Evolutionary conservation across 2,888 invertebrate species (phyloP), one percentile per base, ranked within the genome.

Genomic region (Heliconius cydno): DNA sequence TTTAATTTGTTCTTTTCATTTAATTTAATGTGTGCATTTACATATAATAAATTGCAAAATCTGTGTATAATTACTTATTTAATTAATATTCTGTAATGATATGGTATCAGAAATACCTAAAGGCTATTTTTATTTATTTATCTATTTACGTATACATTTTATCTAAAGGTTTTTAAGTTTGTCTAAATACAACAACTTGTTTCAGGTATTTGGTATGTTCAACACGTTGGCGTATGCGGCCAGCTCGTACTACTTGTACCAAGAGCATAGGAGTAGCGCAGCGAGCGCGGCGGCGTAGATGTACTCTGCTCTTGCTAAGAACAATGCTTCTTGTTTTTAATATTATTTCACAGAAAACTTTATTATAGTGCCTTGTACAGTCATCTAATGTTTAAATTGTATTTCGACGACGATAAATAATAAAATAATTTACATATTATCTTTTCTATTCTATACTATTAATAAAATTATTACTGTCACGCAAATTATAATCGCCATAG

Each of bases 151-250:
- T 28, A 30, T 30, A 63, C 3, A 15, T 65, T 15, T 65, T 15
- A 25, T 65, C 28, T 65, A 28, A 28, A 65, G 1, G 7, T 28
- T 15, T 28, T 28, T 2, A n/a, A 63, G n/a, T 9, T 67, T 34
- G 7, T 67, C 67, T 67, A 67, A 34, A 30, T 34, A 68, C 13
- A 38, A 67, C 5, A n/a, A 65, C 46, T 19, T 46, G 9, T 94
- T 83, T 22, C 93, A 98, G 97, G 96, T 97, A 76, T 98, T 98
- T 88, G 98, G 98, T 80, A 90, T 98, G 66, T 96, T 98, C 92
- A 98, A 98, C 92, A 97, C 97, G 71, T 86, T 97, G 77, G 98
- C 97, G 38, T 98, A 98, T 87, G 97, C 96, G 60, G 96, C 96
- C 81, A 98, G 97, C 84, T 93, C 97, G 41, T 98, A 97, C 92